A percentile compares a stretch with the other conserved stretches of the same genome.
Evolutionary conservation across 2,113 vertebrate genomes (phyloP).

Genomic region (Boulengeromyrus knoepffleri): DNA sequence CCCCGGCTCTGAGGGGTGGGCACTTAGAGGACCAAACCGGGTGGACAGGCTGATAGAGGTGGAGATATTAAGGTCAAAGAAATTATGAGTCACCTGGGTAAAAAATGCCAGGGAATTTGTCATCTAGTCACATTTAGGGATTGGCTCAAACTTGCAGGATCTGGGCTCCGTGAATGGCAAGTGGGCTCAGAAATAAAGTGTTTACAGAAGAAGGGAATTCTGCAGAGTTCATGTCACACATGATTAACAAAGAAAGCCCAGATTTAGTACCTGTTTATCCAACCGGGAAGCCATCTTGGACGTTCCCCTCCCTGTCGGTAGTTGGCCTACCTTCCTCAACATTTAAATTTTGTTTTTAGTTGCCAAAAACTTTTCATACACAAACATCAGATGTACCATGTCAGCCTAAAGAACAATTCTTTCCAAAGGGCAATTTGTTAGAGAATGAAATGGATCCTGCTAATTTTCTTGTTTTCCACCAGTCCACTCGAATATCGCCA

Average conservation of each 20-base stretch:
- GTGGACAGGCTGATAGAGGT: background rate
- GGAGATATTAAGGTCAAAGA: background rate
- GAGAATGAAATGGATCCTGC: conserved; percentile 2
- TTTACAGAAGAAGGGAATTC: background rate
- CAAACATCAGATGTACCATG: background rate
- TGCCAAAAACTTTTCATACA: background rate
- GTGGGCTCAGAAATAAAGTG: background rate
- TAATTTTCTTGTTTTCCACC: background rate
- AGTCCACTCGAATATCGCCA: background rate
- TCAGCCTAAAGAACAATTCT: background rate
- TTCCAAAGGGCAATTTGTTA: conserved; percentile 5
- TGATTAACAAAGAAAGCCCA: background rate
- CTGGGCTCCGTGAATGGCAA: background rate
- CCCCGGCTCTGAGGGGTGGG: background rate
- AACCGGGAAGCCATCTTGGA: background rate
- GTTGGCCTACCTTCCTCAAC: background rate
- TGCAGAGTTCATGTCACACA: background rate
- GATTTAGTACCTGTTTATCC: conserved; percentile 9
- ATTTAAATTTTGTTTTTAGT: background rate
- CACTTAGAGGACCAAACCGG: background rate
- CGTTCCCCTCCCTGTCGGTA: background rate
- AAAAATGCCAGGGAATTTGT: background rate
- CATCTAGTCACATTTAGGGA: background rate
- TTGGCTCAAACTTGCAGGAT: background rate
- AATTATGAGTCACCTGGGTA: background rate